These are phyloP conservation scores for Tenebrio molitor DNA, from an alignment of 1,140 invertebrate genomes.

Conservation along the genomic window DNA sequence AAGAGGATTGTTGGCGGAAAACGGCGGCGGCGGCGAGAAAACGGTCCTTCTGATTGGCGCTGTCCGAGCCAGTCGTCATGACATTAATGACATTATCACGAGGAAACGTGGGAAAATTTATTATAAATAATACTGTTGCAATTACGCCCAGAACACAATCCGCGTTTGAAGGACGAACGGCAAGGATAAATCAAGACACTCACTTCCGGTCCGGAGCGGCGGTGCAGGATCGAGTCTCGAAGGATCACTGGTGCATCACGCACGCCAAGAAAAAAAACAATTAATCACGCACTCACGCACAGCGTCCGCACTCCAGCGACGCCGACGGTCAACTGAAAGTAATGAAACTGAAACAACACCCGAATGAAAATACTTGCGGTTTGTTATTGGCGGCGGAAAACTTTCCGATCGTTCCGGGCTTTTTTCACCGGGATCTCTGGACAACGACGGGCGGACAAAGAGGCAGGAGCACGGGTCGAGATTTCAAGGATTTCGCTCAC, in stretches of 20 bases:
- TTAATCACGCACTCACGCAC: slow-evolving; percentile 28
- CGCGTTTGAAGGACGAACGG: slow-evolving; percentile 1
- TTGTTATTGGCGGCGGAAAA: not conserved
- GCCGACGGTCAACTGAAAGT: not conserved
- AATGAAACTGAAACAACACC: not conserved
- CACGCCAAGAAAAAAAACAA: not conserved
- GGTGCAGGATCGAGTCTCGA: not conserved
- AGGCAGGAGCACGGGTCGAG: not conserved
- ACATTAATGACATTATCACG: slow-evolving; percentile 18
- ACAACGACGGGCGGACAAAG: not conserved
- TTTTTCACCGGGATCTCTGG: not conserved
- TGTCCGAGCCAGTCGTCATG: not conserved
- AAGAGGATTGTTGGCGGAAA: not conserved
- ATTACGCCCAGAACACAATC: slow-evolving; percentile 32
- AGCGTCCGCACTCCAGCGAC: not conserved
- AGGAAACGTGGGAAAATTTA: slow-evolving; percentile 33
- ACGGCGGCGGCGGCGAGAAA: not conserved
- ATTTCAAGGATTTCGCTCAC: slow-evolving; percentile 5
- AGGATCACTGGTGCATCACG: slow-evolving; percentile 4
- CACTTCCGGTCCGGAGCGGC: not conserved
- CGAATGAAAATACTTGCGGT: slow-evolving; percentile 10
- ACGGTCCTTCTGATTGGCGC: not conserved
- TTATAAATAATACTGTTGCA: slow-evolving; percentile 28
- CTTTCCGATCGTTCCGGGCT: not conserved
- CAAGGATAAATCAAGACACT: slow-evolving; percentile 30